These are phyloP conservation scores for Sylvia atricapilla DNA, from an alignment of 2,113 vertebrate genomes.

Conservation along the genomic window DNA sequence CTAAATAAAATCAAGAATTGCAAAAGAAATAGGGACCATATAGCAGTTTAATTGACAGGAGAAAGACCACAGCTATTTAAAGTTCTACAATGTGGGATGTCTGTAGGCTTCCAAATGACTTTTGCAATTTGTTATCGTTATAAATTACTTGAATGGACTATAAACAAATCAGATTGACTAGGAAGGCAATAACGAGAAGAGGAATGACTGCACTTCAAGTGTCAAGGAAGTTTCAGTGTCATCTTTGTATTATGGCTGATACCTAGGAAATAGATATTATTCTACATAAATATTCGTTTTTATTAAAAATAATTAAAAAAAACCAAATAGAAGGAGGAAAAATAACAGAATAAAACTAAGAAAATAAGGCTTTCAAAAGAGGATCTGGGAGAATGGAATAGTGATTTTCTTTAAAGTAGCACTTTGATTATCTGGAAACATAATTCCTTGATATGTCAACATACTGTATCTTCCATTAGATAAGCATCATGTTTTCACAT, in stretches of 20 bases:
- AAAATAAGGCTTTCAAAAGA: conserved; percentile 43
- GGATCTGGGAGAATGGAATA: not conserved
- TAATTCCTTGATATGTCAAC: not conserved
- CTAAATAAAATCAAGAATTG: conserved; percentile 9
- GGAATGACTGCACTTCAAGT: conserved; percentile 24
- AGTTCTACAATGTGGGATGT: not conserved
- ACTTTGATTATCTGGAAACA: not conserved
- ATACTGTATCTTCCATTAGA: not conserved
- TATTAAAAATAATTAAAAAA: conserved; percentile 27
- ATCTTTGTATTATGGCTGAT: conserved; percentile 45
- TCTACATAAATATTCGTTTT: conserved; percentile 51
- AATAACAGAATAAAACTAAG: conserved; percentile 28
- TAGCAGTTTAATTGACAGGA: conserved; percentile 1
- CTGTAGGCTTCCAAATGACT: conserved; percentile 19
- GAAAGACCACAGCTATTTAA: not conserved
- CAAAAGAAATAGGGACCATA: not conserved
- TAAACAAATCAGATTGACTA: conserved; percentile 54
- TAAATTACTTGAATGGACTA: conserved; percentile 54
- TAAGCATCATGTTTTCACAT: not conserved
- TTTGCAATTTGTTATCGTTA: conserved; percentile 50
- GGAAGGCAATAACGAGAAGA: conserved; percentile 48
- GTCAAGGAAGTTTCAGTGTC: conserved; percentile 49
- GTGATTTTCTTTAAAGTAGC: not conserved
- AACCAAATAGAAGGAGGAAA: conserved; percentile 29
- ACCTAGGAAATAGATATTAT: conserved; percentile 63